These are phyloP conservation scores for Amphipoea lucens DNA, from an alignment of 2,888 invertebrate genomes.

Conservation along the genomic window DNA sequence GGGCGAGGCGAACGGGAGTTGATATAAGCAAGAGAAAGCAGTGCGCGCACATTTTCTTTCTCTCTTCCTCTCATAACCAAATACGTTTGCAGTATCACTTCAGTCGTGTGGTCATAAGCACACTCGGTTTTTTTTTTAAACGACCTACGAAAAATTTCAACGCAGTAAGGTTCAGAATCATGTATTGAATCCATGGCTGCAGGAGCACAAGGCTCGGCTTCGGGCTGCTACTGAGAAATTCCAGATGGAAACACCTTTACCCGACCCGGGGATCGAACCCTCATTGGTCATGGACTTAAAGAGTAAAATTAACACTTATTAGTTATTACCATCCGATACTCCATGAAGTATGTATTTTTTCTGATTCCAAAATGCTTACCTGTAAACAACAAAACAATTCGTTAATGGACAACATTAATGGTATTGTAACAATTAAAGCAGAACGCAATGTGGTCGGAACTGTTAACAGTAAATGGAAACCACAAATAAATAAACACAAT, in stretches of 20 bases:
- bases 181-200: too few relatives aligned
- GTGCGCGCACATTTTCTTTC: too few relatives aligned
- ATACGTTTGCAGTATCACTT: too few relatives aligned
- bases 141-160: too few relatives aligned
- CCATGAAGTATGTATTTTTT: not conserved
- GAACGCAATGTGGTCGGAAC: constrained; percentile 33
- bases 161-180: too few relatives aligned
- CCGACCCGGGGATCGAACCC: not conserved
- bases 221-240: not conserved
- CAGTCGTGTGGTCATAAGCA: too few relatives aligned
- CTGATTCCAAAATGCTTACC: constrained; percentile 42
- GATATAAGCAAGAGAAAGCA: too few relatives aligned
- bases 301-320: not conserved
- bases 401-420: constrained; percentile 50
- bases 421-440: constrained; percentile 40
- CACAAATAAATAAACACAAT: constrained; percentile 49
- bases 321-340: constrained; percentile 22
- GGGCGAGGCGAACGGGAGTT: too few relatives aligned
- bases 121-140: too few relatives aligned
- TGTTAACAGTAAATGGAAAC: constrained; percentile 40
- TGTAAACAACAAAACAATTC: constrained; percentile 54
- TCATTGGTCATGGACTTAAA: not conserved
- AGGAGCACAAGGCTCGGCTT: too few relatives aligned
- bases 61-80: too few relatives aligned
- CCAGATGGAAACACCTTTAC: not conserved